These are phyloP conservation scores for Trachurus trachurus DNA, from an alignment of 2,797 vertebrate genomes.

Conservation along the genomic window DNA sequence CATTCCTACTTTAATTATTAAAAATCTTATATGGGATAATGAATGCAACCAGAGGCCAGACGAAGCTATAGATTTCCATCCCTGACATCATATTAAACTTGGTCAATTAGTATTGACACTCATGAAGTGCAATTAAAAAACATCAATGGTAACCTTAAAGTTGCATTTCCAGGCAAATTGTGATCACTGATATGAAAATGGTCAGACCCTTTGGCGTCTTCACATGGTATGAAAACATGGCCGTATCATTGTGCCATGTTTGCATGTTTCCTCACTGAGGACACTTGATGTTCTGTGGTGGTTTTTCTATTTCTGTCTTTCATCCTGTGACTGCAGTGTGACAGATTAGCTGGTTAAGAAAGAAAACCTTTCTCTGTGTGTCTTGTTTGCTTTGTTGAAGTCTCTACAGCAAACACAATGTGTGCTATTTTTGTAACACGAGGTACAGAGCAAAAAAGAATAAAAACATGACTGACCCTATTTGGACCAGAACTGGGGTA, in stretches of 20 bases:
- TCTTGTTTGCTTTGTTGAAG: constrained; percentile 40
- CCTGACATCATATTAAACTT: constrained; percentile 13
- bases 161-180: constrained; percentile 6
- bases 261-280: constrained; percentile 10
- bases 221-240: neutral
- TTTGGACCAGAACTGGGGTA: constrained; percentile 20
- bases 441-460: constrained; percentile 7
- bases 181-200: neutral
- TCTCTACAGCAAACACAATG: constrained; percentile 45
- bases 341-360: constrained; percentile 37
- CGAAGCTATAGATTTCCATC: constrained; percentile 6
- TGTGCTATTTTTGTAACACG: constrained; percentile 44
- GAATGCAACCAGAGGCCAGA: constrained; percentile 19
- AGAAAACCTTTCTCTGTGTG: constrained; percentile 36
- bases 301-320: constrained; percentile 39
- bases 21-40: constrained; percentile 14
- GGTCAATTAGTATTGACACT: constrained; percentile 25
- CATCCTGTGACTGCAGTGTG: constrained; percentile 20
- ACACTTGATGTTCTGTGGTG: constrained; percentile 7
- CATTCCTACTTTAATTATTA: neutral
- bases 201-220: neutral
- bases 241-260: neutral
- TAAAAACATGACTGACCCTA: constrained; percentile 7
- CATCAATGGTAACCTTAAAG: neutral
- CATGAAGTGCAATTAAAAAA: constrained; percentile 4